Percentiles rank a stretch among this genome's conserved stretches.
Conservation (phyloP, 2,797 vertebrate genomes). For the Arrhamphus sclerolepis region DNA sequence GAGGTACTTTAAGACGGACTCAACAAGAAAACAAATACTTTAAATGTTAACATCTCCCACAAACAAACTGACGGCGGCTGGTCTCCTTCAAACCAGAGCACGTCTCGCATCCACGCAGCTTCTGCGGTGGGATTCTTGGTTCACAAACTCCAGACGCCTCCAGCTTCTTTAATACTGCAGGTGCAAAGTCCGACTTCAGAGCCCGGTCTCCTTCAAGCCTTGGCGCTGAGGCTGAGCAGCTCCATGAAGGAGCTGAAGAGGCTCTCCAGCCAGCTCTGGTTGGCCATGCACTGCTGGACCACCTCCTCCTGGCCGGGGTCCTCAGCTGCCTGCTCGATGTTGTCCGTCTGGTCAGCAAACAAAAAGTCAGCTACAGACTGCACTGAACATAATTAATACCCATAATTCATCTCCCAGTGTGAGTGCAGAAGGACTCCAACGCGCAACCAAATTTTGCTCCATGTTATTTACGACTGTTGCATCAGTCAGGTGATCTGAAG, state of each 20-base stretch:
- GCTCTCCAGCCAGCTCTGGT: slow-evolving; percentile 91
- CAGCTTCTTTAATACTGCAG: slow-evolving; percentile 12
- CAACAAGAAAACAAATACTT: slow-evolving; percentile 37
- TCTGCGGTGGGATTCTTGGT: background rate
- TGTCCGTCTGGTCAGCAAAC: slow-evolving; percentile 82
- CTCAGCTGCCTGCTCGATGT: slow-evolving; percentile 87
- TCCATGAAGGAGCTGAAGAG: slow-evolving; percentile 91
- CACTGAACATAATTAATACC: too few relatives aligned
- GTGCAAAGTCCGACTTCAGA: slow-evolving; percentile 17
- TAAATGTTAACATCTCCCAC: slow-evolving; percentile 5
- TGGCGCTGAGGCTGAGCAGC: slow-evolving; percentile 84
- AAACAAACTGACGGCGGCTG: slow-evolving; percentile 14
- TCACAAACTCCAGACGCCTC: slow-evolving; percentile 28
- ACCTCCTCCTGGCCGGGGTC: slow-evolving; percentile 94
- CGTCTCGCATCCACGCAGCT: slow-evolving; percentile 4
- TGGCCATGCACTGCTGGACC: slow-evolving; percentile 94
- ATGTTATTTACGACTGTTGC: too few relatives aligned
- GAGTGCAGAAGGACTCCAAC: too few relatives aligned
- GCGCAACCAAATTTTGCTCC: too few relatives aligned
- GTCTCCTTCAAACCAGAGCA: background rate
- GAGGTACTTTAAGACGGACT: slow-evolving; percentile 40
- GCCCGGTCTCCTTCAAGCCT: slow-evolving; percentile 57
- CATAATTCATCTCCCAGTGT: too few relatives aligned
- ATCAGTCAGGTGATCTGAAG: too few relatives aligned
- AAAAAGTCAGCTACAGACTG: background rate